phyloP scores from a whole-genome alignment of 1,140 invertebrate genomes.

The Teleogryllus occipitalis region DNA sequence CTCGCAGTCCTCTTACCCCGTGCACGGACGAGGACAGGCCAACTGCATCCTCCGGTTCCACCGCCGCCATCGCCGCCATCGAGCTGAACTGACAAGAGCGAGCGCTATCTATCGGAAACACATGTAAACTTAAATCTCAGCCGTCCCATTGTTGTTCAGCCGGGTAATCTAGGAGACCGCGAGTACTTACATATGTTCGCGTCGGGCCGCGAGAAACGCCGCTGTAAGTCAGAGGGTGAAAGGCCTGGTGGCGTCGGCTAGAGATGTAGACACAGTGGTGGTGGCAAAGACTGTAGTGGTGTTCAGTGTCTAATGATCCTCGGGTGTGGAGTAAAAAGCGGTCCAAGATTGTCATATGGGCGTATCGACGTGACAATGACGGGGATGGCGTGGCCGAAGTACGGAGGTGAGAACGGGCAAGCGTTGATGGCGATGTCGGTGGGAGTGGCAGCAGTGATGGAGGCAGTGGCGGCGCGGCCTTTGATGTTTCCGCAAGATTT shows the following conservation, averaged over 20 bases:
- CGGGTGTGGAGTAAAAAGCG: no score
- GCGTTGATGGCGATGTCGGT: no score
- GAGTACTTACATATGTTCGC: conserved; percentile 1
- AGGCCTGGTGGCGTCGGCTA: neutral
- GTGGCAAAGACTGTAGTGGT: neutral
- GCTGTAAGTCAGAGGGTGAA: neutral
- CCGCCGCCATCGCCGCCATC: no score
- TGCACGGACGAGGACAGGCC: neutral
- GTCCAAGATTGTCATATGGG: no score
- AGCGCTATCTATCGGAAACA: neutral
- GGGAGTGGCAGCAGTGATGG: no score
- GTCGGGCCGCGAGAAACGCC: neutral
- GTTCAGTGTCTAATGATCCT: no score
- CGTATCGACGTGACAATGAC: no score
- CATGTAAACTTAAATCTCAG: neutral
- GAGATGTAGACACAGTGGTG: neutral
- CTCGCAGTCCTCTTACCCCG: neutral
- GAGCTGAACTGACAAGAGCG: neutral
- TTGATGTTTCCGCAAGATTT: no score
- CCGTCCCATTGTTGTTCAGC: neutral
- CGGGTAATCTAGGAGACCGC: neutral
- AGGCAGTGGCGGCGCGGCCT: no score
- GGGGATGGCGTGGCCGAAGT: no score
- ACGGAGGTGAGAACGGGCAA: no score
- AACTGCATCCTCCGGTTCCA: no score